Evolutionary conservation across 2,113 vertebrate species (phyloP), one percentile per base, ranked within the genome.

Genomic region (Myocastor coypus): DNA sequence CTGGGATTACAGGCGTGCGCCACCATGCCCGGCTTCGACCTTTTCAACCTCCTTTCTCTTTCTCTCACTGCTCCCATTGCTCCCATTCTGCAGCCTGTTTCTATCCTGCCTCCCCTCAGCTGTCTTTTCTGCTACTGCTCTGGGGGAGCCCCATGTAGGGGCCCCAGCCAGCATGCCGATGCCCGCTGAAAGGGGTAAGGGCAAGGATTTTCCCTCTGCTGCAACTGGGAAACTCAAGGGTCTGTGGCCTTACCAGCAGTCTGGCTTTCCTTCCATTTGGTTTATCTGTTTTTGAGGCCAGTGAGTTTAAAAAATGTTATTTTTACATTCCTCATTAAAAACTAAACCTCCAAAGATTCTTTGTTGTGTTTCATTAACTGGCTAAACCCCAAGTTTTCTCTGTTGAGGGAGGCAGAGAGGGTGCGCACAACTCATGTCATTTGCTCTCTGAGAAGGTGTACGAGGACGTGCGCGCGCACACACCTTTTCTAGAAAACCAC

Each of bases 151-250:
- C 66, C 16, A 19, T 6, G 98, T 98, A 66, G 52, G 96, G 88
- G 98, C 98, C 99, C 98, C 98, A 98, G 93, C 98, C 96, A 97
- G 97, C 95, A 82, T 93, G 94, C 97, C 97, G 94, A 95, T 85
- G 66, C 0, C 2, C 85, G 91, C 95, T 96, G 5, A 0, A 85
- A 0, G 9, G 83, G 95, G 87, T 37, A 84, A n/a, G 94, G 75
- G 95, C 83, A 46, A 46, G 68, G 96, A 91, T 94, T 66, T 66
- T 20, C 87, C 87, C 0, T 1, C 37, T 13, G 26, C 40, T 0
- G 26, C 96, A 69, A 57, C 66, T 26, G 93, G 75, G 68, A 61
- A 69, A 55, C 0, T 0, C 17, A 0, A 14, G 0, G 0, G 42
- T 91, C 1, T 0, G 30, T 66, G 85, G 81, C 64, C 46, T 46